Evolutionary conservation across 2,797 vertebrate genomes (phyloP), one percentile per base, ranked within the genome.

Genomic region (Oryzias sinensis): DNA sequence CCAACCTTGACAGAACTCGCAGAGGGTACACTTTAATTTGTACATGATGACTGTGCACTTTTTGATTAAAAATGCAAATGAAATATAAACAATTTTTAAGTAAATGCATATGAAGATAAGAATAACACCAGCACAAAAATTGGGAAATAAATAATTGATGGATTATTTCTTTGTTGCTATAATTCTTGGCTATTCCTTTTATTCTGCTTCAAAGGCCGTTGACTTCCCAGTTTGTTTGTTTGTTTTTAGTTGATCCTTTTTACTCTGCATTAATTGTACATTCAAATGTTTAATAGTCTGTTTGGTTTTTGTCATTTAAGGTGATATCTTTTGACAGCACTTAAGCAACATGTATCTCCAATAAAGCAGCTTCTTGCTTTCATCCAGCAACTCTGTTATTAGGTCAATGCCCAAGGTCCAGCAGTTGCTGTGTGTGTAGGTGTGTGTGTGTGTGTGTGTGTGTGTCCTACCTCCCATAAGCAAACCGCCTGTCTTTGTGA

Each of bases 401-500:
- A 73, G 68, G 70, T 80, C 71, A 74, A 49, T 68, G 70, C 76
- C 53, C 62, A 62, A 62, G 45, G 50, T 81, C 56, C 70, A 62
- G 57, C 20, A 74, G 55, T 20, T 65, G 57, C n/a, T 74, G 53
- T 22, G 58, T 9, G 1, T 37, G 55, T 57, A 40, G 42, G 11
- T 5, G 3, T 57, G 41, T 7, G 1, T 3, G 50, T 43, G 8
- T 41, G 43, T 16, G 18, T 16, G 14, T 27, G 16, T 16, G 27
- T 18, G 11, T 41, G 4, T 49, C 92, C 86, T 70, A 95, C 94
- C 94, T 93, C 83, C 94, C 93, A 46, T 95, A 95, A 50, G 94
- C 94, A 47, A 95, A 95, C 62, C 94, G 89, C 60, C 94, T 88
- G 86, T 95, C 94, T 85, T 95, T 95, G 87, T 95, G 93, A 86